Evolutionary conservation across 2,113 vertebrate species (phyloP).

Genomic region (Chaetodon auriga): DNA sequence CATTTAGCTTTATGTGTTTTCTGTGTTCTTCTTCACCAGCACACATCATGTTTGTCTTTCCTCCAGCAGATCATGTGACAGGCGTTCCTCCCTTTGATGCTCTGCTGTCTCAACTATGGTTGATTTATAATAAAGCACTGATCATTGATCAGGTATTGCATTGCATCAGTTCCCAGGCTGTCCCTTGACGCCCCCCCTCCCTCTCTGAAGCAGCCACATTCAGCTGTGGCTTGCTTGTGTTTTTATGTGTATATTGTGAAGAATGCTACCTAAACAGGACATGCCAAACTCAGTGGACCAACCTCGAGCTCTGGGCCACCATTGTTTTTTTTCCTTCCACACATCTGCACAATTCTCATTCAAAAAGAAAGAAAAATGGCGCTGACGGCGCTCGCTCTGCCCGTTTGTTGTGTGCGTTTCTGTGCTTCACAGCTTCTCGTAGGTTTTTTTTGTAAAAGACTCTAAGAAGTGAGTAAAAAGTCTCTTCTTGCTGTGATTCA

Average conservation of each 20-base stretch:
- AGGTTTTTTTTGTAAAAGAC: not conserved
- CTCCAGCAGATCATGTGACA: slow-evolving; percentile 7
- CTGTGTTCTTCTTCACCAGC: slow-evolving; percentile 45
- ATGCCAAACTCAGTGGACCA: slow-evolving; percentile 61
- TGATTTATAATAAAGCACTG: not conserved
- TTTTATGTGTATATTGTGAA: slow-evolving; percentile 72
- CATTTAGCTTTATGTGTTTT: slow-evolving; percentile 59
- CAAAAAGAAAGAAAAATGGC: slow-evolving; percentile 40
- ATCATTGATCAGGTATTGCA: not conserved
- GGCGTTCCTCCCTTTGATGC: not conserved
- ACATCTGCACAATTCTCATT: slow-evolving; percentile 64
- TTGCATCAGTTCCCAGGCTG: not conserved
- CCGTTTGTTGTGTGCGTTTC: not conserved
- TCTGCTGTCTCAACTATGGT: not conserved
- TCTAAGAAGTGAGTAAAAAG: not conserved
- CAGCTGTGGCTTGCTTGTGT: slow-evolving; percentile 37
- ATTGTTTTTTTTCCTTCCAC: slow-evolving; percentile 59
- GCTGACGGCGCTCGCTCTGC: not conserved
- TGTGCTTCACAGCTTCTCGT: not conserved
- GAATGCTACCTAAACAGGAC: slow-evolving; percentile 81
- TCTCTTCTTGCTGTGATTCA: not conserved
- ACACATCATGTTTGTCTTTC: slow-evolving; percentile 46
- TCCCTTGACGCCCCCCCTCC: not conserved
- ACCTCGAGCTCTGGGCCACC: slow-evolving; percentile 59
- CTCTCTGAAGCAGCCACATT: not conserved